Evolutionary conservation across 2,113 vertebrate species (phyloP).

Genomic region (Galemys pyrenaicus): DNA sequence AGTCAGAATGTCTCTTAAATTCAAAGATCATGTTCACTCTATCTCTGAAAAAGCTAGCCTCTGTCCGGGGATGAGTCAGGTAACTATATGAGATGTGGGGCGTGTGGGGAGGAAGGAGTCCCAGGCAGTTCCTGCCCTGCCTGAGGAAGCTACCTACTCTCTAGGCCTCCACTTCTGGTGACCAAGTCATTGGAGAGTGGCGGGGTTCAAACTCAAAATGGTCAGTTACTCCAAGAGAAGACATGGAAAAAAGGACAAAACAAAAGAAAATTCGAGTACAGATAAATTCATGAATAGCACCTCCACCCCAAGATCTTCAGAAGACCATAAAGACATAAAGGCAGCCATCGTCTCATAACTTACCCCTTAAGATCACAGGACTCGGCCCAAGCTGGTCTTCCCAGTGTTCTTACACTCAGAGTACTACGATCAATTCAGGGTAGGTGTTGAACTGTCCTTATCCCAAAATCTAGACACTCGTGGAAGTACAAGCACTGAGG

Average conservation of each 20-base stretch:
- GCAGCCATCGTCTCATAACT: not conserved
- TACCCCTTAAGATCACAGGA: rapidly evolving
- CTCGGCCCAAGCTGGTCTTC: not conserved
- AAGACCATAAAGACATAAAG: not conserved
- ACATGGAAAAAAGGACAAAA: not conserved
- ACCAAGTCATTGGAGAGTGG: not conserved
- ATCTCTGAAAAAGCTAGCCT: not conserved
- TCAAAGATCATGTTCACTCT: not conserved
- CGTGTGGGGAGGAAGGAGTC: not conserved
- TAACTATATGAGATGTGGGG: not conserved
- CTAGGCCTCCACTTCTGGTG: not conserved
- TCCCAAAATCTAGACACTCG: not conserved
- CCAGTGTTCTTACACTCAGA: not conserved
- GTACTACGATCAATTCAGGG: not conserved
- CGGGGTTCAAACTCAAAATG: not conserved
- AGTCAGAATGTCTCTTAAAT: not conserved
- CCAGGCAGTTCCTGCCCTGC: not conserved
- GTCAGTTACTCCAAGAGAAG: not conserved
- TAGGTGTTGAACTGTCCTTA: not conserved
- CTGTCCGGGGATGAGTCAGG: not conserved
- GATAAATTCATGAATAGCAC: not conserved
- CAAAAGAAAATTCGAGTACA: not conserved
- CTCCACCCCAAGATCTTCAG: not conserved
- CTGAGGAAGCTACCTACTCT: not conserved
- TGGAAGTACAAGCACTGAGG: rapidly evolving